Evolutionary conservation across 2,888 invertebrate genomes (phyloP), one percentile per base, ranked within the genome.

Genomic region (Melanophora roralis): DNA sequence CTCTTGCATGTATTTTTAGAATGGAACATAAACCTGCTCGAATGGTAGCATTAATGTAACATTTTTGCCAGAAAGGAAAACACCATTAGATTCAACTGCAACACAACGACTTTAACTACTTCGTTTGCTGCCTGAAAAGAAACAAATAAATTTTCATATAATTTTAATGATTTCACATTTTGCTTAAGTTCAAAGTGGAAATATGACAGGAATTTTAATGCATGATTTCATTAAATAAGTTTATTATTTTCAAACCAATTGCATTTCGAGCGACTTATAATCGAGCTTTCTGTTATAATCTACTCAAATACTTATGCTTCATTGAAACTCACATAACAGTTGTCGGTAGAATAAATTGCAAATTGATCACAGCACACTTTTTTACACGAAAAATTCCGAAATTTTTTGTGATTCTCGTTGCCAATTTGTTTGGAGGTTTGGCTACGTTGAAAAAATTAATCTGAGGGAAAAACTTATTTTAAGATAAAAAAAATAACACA

Each of bases 171-270:
- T 68, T 75, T 51, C 43, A 64, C 47, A 38, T 64, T 65, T 45
- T 14, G 57, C n/a, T n/a, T n/a, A n/a, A 12, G 34, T 36, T 8
- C 60, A 11, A 34, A 38, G 43, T 53, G 14, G 23, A 68, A 53
- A 67, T 62, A 57, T 47, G 76, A 62, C 68, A 62, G 53, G 32
- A 76, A 32, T 69, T 75, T 55, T 9, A 43, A 59, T 36, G 64
- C 55, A 16, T 60, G 34, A 55, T 73, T 74, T 62, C 55, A 57
- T 55, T 47, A 38, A n/a, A n/a, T n/a, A n/a, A 40, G 34, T 21
- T 34, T 27, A 27, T 27, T 3, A 23, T 60, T 69, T 45, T 36
- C 65, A 59, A 38, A 9, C 7, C 69, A 69, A 47, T 49, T 62
- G 51, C 14, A 34, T 51, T 34, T 14, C 27, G n/a, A 16, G 9